Evolutionary conservation across 2,888 invertebrate species (phyloP).

Genomic region (Synanthedon andrenaeformis): DNA sequence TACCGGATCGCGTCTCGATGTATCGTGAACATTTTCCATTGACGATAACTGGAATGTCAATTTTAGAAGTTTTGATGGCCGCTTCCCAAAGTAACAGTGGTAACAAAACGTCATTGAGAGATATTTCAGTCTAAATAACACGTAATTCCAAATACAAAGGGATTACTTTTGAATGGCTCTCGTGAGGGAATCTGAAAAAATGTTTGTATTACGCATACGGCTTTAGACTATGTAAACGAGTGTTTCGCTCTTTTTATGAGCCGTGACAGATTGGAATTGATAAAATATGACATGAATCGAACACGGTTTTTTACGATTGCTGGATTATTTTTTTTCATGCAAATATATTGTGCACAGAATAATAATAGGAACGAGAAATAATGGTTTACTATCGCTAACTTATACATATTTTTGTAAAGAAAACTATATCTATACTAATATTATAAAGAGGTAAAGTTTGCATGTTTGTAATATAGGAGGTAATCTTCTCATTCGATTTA

Average conservation of each 20-base stretch:
- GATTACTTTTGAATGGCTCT: neutral
- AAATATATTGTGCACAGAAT: neutral
- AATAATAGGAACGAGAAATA: neutral
- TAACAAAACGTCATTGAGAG: neutral
- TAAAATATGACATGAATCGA: slow-evolving; percentile 3
- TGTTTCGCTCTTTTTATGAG: slow-evolving; percentile 23
- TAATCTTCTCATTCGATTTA: too few species aligned
- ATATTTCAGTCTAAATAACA: neutral
- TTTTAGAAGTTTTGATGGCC: slow-evolving; percentile 39
- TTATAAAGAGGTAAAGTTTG: too few species aligned
- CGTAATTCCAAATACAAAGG: neutral
- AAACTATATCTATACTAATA: too few species aligned
- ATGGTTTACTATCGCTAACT: too few species aligned
- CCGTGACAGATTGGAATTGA: slow-evolving; percentile 31
- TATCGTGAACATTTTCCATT: slow-evolving; percentile 26
- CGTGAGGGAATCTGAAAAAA: neutral
- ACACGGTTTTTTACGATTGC: neutral
- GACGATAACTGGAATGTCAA: slow-evolving; percentile 29
- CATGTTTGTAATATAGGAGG: too few species aligned
- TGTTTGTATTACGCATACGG: neutral
- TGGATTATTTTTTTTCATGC: neutral
- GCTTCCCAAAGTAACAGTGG: slow-evolving; percentile 13
- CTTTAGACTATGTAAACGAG: neutral
- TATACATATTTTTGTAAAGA: too few species aligned
- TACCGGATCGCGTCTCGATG: slow-evolving; percentile 23